Conservation (phyloP, 1,140 invertebrate species). For the Acyrthosiphon pisum region DNA sequence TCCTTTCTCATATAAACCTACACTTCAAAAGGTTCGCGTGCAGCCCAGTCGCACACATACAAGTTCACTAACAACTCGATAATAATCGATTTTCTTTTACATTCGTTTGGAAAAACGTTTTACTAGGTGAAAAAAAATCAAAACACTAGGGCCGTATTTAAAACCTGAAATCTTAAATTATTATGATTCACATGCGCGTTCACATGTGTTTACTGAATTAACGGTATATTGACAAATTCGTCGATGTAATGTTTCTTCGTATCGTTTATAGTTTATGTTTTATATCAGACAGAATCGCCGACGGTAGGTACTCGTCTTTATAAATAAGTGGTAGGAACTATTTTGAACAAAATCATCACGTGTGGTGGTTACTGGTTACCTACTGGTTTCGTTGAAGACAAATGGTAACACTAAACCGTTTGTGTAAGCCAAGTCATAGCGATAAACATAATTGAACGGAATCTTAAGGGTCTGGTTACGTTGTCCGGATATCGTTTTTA, state of each 20-base stretch:
- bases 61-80: too few species aligned
- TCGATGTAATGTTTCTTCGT: not conserved
- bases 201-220: not conserved
- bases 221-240: not conserved
- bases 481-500: not conserved
- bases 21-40: too few species aligned
- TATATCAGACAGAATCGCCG: not conserved
- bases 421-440: not conserved
- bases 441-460: not conserved
- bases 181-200: too few species aligned
- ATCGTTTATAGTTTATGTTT: not conserved
- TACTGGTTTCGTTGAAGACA: not conserved
- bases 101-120: too few species aligned
- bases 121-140: too few species aligned
- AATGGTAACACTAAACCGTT: conserved; percentile 22
- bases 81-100: too few species aligned
- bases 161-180: not conserved
- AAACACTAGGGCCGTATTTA: not conserved
- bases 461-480: not conserved
- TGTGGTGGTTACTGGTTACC: not conserved
- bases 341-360: not conserved
- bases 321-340: not conserved
- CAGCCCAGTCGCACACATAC: too few species aligned
- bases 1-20: too few species aligned
- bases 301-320: not conserved